Evolutionary conservation across 1,140 invertebrate genomes (phyloP).

Genomic region (Zophobas atratus): DNA sequence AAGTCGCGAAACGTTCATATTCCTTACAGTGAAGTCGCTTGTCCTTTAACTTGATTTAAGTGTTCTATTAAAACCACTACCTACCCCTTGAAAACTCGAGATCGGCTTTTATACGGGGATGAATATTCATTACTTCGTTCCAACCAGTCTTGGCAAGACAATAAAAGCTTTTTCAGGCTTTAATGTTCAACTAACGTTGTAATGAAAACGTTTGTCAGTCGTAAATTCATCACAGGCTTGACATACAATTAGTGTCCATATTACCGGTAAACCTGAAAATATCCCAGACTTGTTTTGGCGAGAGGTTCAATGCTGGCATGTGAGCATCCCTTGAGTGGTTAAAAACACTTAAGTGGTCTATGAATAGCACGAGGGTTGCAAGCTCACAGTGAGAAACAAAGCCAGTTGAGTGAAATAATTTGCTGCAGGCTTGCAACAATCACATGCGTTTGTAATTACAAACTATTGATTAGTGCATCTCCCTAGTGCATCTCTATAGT

Average conservation of each 20-base stretch:
- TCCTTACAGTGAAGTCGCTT: constrained; percentile 52
- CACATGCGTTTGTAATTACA: too few species aligned
- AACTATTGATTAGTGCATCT: too few species aligned
- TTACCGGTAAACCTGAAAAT: constrained; percentile 13
- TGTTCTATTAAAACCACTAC: constrained; percentile 59
- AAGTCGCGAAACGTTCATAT: constrained; percentile 54
- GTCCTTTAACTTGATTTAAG: constrained; percentile 60
- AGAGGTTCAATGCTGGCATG: background rate
- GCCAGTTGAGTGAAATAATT: background rate
- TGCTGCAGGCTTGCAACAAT: too few species aligned
- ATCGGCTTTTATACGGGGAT: constrained; percentile 54
- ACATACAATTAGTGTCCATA: constrained; percentile 44
- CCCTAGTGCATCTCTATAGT: too few species aligned
- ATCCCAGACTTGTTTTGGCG: background rate
- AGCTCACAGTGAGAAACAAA: constrained; percentile 13
- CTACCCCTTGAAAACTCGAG: constrained; percentile 52
- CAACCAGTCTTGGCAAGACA: constrained; percentile 47
- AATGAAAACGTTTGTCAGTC: constrained; percentile 55
- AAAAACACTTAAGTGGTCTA: constrained; percentile 50
- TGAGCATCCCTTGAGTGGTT: background rate
- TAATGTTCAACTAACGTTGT: constrained; percentile 55
- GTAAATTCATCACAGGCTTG: constrained; percentile 49
- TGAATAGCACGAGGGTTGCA: constrained; percentile 42
- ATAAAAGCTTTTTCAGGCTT: constrained; percentile 52
- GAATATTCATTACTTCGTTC: constrained; percentile 58